Base-by-base conservation (phyloP, 2,888 invertebrate genomes). In the Gerris lacustris region DNA sequence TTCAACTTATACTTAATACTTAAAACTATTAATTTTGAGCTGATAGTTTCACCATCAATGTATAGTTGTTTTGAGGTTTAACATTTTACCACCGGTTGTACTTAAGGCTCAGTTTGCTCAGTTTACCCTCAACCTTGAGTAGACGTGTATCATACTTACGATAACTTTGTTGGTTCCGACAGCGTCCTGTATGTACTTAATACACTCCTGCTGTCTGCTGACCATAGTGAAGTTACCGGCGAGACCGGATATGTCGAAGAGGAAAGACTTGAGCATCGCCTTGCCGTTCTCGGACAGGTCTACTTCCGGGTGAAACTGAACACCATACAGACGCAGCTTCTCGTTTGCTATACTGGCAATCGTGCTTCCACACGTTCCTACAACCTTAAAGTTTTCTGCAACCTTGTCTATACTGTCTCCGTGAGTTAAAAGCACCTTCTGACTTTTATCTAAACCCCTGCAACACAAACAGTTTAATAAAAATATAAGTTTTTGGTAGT, bases 231-330 rank as follows among this genome's bases (percentile, higher is more conserved):
- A 99, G 77, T 87, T 88, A 71, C 94, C 91, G 73, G 90, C 86
- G 75, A 96, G 83, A 11, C 93, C 92, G 76, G 91, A 90, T 76
- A 99, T 88, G 78, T 94, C 94, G 80, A 91, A 95, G 76, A 99
- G 84, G 83, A 99, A 99, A 83, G 97, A 97, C 74, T 89, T 88
- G 78, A 99, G 82, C 88, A 99, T 98, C 78, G 87, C 85, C 81
- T 89, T 89, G 73, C 97, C 97, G 79, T 94, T 90, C 15, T 87
- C 86, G 0, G 97, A 96, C 77, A 99, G 87, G 80, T 98, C 97
- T 76, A 99, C 94, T 85, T 99, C 98, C 0, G 98, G 99, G 82
- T 99, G 99, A 82, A 99, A 99, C 83, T 99, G 99, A 73, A 99
- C 91, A 45, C 98, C 99, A 79, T 95, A 97, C 72, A 96, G 85